Conservation (phyloP, 2,113 vertebrate genomes). For the Eudorcas thomsonii region DNA sequence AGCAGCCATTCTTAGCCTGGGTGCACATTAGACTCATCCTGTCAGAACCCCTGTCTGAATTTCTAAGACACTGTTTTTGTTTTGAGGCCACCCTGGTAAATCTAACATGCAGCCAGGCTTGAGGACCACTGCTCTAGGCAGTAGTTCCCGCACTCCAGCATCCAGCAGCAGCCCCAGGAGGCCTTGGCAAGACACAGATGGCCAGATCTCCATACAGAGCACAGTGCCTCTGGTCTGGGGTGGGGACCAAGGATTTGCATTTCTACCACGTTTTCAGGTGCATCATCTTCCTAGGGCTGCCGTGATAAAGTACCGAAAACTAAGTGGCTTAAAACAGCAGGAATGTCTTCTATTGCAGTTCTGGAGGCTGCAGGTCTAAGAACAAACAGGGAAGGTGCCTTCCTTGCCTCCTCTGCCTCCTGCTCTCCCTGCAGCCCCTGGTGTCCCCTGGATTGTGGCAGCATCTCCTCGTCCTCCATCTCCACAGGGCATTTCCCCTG, state of each 20-base stretch:
- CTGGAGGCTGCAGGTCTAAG: not conserved
- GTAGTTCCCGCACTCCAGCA: not conserved
- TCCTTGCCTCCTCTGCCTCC: not conserved
- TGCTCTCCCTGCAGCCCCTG: not conserved
- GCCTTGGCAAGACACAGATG: not conserved
- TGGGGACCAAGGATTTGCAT: not conserved
- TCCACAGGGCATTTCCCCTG: not conserved
- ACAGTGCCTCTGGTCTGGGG: not conserved
- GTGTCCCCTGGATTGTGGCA: not conserved
- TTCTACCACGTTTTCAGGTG: not conserved
- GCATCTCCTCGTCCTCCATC: not conserved
- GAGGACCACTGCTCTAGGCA: not conserved
- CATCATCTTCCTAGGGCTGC: not conserved
- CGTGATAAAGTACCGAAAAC: not conserved
- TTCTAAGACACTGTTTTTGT: not conserved
- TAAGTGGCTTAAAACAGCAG: not conserved
- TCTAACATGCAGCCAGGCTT: not conserved
- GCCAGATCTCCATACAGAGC: too few relatives aligned
- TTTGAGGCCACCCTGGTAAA: not conserved
- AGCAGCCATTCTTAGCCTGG: not conserved
- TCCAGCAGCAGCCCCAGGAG: not conserved
- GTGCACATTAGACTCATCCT: not conserved
- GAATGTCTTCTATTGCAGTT: not conserved
- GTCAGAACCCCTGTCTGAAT: not conserved
- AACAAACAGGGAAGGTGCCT: rapidly evolving